These are phyloP conservation scores for Drosophila sechellia DNA, from an alignment of 1,140 invertebrate species.

Conservation along the genomic window DNA sequence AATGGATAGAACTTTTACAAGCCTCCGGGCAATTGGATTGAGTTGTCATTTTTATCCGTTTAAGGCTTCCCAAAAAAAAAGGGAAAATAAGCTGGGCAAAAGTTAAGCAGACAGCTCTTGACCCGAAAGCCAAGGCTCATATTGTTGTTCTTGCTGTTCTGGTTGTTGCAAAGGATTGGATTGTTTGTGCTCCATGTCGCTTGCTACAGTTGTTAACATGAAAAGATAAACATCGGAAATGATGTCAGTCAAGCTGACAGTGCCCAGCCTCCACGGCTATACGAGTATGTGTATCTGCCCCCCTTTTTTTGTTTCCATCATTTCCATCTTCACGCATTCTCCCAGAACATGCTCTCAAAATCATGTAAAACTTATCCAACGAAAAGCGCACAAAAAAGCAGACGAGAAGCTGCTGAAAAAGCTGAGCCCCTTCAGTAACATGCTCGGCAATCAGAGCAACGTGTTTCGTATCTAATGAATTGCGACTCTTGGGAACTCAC, in stretches of 20 bases:
- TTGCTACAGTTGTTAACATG: conserved; percentile 71
- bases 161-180: conserved; percentile 35
- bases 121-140: conserved; percentile 24
- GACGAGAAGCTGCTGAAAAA: conserved; percentile 46
- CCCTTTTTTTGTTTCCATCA: conserved; percentile 1
- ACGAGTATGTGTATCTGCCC: conserved; percentile 20
- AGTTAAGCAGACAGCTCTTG: conserved; percentile 19
- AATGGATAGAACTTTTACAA: conserved; percentile 8
- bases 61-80: conserved; percentile 21
- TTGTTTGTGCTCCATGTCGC: conserved; percentile 41
- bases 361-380: conserved; percentile 40
- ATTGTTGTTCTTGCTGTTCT: conserved; percentile 25
- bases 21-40: not conserved
- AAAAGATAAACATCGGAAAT: conserved; percentile 81
- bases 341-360: conserved; percentile 30
- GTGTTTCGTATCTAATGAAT: conserved; percentile 68
- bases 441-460: conserved; percentile 59
- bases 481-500: conserved; percentile 27
- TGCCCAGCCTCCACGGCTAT: conserved; percentile 16
- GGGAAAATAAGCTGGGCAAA: conserved; percentile 14
- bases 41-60: conserved; percentile 5
- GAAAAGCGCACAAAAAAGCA: conserved; percentile 41
- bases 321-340: conserved; percentile 26
- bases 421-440: conserved; percentile 41
- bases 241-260: conserved; percentile 74